A percentile compares a stretch with the other conserved stretches of the same genome.
phyloP scores from a whole-genome alignment of 2,888 invertebrate genomes.

The Watsonalla binaria region DNA sequence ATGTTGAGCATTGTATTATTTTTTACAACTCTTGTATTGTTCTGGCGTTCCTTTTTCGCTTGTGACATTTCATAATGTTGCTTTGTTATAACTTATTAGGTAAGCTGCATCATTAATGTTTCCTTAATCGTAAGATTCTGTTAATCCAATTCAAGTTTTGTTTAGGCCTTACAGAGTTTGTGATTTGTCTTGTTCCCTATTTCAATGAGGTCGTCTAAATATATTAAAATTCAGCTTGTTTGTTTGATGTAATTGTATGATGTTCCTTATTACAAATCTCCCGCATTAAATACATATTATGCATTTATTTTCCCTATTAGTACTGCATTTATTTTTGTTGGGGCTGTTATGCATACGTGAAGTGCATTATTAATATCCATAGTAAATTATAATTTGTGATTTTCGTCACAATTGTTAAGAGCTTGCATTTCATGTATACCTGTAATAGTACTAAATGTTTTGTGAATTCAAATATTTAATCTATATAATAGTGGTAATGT shows the following conservation, averaged over 20 bases:
- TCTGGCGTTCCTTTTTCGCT: constrained; percentile 11
- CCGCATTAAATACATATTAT: too few species aligned
- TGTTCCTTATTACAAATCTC: too few species aligned
- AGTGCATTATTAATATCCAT: too few species aligned
- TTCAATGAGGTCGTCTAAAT: neutral
- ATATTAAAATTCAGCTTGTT: too few species aligned
- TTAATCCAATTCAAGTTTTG: neutral
- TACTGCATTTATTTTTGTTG: neutral
- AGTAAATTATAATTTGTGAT: too few species aligned
- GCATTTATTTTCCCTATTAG: neutral
- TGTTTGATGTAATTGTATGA: too few species aligned
- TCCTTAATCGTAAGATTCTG: constrained; percentile 16
- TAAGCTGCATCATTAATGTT: constrained; percentile 25
- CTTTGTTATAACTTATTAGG: constrained; percentile 32
- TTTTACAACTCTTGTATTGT: constrained; percentile 21
- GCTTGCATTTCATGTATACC: too few species aligned
- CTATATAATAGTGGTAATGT: too few species aligned
- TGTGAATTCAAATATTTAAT: too few species aligned
- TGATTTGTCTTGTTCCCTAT: neutral
- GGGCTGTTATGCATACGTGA: too few species aligned
- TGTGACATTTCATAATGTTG: constrained; percentile 16
- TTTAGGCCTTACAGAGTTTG: neutral
- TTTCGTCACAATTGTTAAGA: too few species aligned
- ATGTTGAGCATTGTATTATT: constrained; percentile 7
- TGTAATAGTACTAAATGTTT: too few species aligned